These are phyloP conservation scores for Orius laevigatus DNA, from an alignment of 1,140 invertebrate species.

Conservation along the genomic window DNA sequence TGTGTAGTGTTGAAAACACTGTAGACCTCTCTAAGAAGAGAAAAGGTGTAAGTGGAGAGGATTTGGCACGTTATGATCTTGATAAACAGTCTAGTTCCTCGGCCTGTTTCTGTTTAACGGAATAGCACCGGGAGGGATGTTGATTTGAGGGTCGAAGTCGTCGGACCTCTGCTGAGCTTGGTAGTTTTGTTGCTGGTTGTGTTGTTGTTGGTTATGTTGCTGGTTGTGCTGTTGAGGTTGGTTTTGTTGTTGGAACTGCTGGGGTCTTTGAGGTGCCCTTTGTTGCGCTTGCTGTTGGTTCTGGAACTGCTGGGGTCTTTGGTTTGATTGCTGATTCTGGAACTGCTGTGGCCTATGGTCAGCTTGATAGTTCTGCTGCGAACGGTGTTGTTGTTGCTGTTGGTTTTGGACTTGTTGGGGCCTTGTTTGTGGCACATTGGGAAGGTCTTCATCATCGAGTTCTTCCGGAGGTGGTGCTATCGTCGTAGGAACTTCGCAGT, in stretches of 20 bases:
- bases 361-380: constrained; percentile 13
- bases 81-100: no score
- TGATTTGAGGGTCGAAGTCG: constrained; percentile 6
- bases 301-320: background rate
- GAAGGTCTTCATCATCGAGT: constrained; percentile 15
- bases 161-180: constrained; percentile 14
- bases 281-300: constrained; percentile 8
- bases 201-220: constrained; percentile 14
- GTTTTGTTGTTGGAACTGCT: constrained; percentile 11
- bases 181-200: constrained; percentile 12
- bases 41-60: no score
- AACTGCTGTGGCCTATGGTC: constrained; percentile 17
- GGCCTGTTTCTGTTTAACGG: constrained; percentile 6
- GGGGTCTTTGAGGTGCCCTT: constrained; percentile 14
- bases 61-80: no score
- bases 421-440: background rate
- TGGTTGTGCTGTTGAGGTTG: constrained; percentile 14
- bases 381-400: constrained; percentile 18
- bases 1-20: no score
- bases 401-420: constrained; percentile 21
- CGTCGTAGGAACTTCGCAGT: constrained; percentile 69
- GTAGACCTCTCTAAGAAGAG: no score
- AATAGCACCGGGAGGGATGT: constrained; percentile 17
- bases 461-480: constrained; percentile 40
- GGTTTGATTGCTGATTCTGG: constrained; percentile 19